These are phyloP conservation scores for Ormyrus rosae DNA, from an alignment of 2,888 invertebrate genomes.

Conservation along the genomic window DNA sequence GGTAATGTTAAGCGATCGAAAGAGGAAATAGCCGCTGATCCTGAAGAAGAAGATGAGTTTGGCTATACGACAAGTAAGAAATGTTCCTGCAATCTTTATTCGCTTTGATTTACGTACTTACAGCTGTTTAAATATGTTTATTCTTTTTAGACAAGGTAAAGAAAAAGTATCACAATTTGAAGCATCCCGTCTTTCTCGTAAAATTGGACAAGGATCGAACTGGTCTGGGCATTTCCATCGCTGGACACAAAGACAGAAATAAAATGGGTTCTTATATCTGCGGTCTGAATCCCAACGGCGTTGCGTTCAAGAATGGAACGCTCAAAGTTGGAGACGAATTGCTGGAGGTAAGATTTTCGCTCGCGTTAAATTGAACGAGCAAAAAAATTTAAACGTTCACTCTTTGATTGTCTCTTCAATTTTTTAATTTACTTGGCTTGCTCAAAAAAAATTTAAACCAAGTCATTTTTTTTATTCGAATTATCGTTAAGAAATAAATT, in stretches of 20 bases:
- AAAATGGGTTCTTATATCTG: slow-evolving; percentile 98
- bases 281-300: slow-evolving; percentile 93
- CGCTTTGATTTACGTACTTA: neutral
- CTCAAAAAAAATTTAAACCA: slow-evolving; percentile 13
- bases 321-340: slow-evolving; percentile 96
- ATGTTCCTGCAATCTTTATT: neutral
- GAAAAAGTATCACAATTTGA: slow-evolving; percentile 92
- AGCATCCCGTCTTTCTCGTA: slow-evolving; percentile 83
- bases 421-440: neutral
- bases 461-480: neutral
- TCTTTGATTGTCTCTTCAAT: no score
- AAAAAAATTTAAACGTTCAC: no score
- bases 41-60: slow-evolving; percentile 92
- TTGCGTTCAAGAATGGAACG: slow-evolving; percentile 84
- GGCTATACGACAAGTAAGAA: slow-evolving; percentile 95
- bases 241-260: slow-evolving; percentile 94
- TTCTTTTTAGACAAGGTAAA: slow-evolving; percentile 88
- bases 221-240: slow-evolving; percentile 92
- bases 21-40: slow-evolving; percentile 87
- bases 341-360: slow-evolving; percentile 83
- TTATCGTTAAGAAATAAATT: neutral
- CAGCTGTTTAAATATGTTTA: neutral
- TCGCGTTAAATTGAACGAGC: neutral
- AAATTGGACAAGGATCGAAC: slow-evolving; percentile 85
- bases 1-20: slow-evolving; percentile 87